Percentiles rank a stretch among this genome's conserved stretches.
phyloP scores from a whole-genome alignment of 2,888 invertebrate species.

The Callyntrura guangdongensis region DNA sequence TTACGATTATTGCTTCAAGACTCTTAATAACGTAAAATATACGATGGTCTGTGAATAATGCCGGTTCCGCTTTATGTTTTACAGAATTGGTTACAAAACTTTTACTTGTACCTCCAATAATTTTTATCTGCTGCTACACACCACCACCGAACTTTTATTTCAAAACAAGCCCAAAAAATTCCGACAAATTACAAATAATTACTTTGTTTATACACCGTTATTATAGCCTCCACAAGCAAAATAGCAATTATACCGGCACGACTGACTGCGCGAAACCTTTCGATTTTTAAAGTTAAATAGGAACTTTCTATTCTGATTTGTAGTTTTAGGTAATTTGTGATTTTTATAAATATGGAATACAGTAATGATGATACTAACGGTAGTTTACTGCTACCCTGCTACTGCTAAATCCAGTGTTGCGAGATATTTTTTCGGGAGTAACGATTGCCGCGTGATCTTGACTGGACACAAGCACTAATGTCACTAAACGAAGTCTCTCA shows the following conservation, averaged over 20 bases:
- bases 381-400: background rate
- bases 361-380: background rate
- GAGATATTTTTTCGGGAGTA: background rate
- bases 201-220: slow-evolving; percentile 38
- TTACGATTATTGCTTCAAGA: slow-evolving; percentile 68
- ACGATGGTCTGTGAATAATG: background rate
- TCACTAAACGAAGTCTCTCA: slow-evolving; percentile 48
- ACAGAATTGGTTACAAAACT: slow-evolving; percentile 71
- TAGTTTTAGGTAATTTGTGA: slow-evolving; percentile 39
- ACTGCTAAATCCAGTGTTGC: background rate
- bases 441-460: slow-evolving; percentile 3
- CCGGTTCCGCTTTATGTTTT: slow-evolving; percentile 67
- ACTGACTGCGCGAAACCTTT: background rate
- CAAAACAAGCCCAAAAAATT: slow-evolving; percentile 16
- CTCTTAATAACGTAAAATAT: slow-evolving; percentile 43
- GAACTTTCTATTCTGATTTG: slow-evolving; percentile 49
- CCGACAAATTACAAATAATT: slow-evolving; percentile 49
- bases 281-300: slow-evolving; percentile 19
- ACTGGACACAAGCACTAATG: slow-evolving; percentile 65
- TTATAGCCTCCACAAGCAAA: background rate
- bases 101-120: slow-evolving; percentile 64
- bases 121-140: slow-evolving; percentile 24
- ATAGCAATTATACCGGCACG: background rate
- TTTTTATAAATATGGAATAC: slow-evolving; percentile 23
- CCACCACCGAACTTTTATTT: slow-evolving; percentile 6